These are phyloP conservation scores for Phyllotreta cruciferae DNA, from an alignment of 2,888 invertebrate genomes.

Conservation along the genomic window DNA sequence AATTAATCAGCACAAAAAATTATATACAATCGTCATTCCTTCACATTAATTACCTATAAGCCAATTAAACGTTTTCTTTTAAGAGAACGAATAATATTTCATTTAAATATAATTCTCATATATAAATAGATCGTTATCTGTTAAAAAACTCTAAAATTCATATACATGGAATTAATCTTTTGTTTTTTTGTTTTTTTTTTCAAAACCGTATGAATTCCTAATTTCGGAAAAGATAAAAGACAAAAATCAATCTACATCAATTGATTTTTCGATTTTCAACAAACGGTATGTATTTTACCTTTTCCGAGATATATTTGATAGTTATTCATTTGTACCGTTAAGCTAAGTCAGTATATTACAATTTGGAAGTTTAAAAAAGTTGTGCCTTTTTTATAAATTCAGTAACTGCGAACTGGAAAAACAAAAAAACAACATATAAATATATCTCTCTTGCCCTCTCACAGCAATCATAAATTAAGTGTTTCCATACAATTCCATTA, in stretches of 20 bases:
- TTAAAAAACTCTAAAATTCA: constrained; percentile 44
- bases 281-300: constrained; percentile 3
- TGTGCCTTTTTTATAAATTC: constrained; percentile 42
- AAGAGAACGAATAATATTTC: constrained; percentile 35
- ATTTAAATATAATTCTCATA: constrained; percentile 33
- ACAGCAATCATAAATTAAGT: constrained; percentile 30
- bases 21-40: constrained; percentile 37
- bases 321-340: constrained; percentile 11
- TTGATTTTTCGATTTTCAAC: constrained; percentile 8
- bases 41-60: constrained; percentile 27
- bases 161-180: constrained; percentile 45
- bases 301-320: neutral
- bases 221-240: too few relatives aligned
- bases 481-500: constrained; percentile 20
- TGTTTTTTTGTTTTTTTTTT: constrained; percentile 35
- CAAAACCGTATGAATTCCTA: too few relatives aligned
- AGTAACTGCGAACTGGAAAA: constrained; percentile 24
- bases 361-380: constrained; percentile 46
- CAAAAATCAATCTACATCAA: neutral
- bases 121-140: constrained; percentile 42
- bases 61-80: constrained; percentile 28
- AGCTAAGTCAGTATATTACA: constrained; percentile 33
- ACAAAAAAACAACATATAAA: constrained; percentile 25
- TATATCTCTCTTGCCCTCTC: constrained; percentile 28
- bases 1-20: constrained; percentile 34